A percentile compares a stretch with the other conserved stretches of the same genome.
Conservation (phyloP, 2,888 invertebrate species). For the Dryobotodes eremita region DNA sequence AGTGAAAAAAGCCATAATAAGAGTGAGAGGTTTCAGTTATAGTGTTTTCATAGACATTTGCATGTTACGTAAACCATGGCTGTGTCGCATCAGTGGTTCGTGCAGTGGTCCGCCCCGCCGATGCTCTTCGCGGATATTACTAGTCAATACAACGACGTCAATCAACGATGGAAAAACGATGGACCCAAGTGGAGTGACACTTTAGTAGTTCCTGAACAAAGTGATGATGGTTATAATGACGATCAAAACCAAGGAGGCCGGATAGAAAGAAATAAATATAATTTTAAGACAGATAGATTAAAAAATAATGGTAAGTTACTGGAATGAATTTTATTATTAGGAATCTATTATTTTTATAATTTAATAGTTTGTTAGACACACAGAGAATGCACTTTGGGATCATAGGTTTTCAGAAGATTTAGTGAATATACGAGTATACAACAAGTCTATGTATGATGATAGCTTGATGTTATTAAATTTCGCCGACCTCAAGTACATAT, state of each 20-base stretch:
- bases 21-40: conserved; percentile 67
- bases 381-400: neutral
- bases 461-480: neutral
- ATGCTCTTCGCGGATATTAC: conserved; percentile 81
- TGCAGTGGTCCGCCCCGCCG: conserved; percentile 87
- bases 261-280: conserved; percentile 51
- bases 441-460: neutral
- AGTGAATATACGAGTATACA: neutral
- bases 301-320: conserved; percentile 70
- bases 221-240: conserved; percentile 57
- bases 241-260: conserved; percentile 53
- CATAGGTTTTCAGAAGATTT: neutral
- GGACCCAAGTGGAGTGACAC: conserved; percentile 66
- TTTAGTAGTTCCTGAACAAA: conserved; percentile 60
- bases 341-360: neutral
- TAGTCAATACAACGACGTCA: conserved; percentile 78
- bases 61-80: conserved; percentile 80
- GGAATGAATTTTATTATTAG: neutral
- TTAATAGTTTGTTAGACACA: neutral
- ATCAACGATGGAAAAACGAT: conserved; percentile 75
- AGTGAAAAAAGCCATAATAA: conserved; percentile 58
- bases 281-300: conserved; percentile 52
- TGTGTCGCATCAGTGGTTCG: conserved; percentile 89
- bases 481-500: neutral
- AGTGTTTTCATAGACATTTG: conserved; percentile 66